phyloP scores from a whole-genome alignment of 2,888 invertebrate species.

The Pammene fasciana region DNA sequence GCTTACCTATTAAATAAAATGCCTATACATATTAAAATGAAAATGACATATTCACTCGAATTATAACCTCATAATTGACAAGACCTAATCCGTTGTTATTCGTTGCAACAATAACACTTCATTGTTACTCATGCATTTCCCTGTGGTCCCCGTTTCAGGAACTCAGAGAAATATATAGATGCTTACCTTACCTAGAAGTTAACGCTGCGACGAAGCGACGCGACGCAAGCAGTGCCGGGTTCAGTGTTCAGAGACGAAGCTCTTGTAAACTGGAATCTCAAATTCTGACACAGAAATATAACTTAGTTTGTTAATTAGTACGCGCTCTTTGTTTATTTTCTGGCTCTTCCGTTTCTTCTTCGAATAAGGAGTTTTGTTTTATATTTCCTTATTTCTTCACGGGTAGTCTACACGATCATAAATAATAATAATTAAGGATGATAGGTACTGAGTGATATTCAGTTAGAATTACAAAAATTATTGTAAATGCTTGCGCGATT shows the following conservation, averaged over 20 bases:
- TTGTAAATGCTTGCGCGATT: no score
- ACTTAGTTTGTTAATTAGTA: conserved; percentile 37
- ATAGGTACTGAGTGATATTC: background rate
- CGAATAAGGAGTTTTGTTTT: conserved; percentile 23
- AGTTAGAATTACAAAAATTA: background rate
- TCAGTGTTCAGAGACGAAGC: conserved; percentile 1
- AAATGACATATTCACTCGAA: background rate
- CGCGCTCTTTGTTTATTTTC: conserved; percentile 24
- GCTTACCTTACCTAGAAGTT: no score
- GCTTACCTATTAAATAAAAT: no score
- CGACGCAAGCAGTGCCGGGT: no score
- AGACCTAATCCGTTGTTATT: conserved; percentile 7
- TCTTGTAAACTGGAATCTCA: conserved; percentile 19
- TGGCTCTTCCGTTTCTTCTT: conserved; percentile 14
- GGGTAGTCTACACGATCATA: background rate
- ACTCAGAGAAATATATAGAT: background rate
- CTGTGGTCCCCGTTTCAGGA: conserved; percentile 13
- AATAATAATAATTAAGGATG: background rate
- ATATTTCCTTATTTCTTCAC: conserved; percentile 16
- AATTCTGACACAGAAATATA: conserved; percentile 29
- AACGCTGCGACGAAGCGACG: no score
- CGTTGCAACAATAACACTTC: conserved; percentile 10
- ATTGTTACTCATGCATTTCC: conserved; percentile 25
- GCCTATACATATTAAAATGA: no score
- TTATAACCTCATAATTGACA: background rate